phyloP scores from a whole-genome alignment of 2,888 invertebrate genomes.

The Ennomos quercinarius region DNA sequence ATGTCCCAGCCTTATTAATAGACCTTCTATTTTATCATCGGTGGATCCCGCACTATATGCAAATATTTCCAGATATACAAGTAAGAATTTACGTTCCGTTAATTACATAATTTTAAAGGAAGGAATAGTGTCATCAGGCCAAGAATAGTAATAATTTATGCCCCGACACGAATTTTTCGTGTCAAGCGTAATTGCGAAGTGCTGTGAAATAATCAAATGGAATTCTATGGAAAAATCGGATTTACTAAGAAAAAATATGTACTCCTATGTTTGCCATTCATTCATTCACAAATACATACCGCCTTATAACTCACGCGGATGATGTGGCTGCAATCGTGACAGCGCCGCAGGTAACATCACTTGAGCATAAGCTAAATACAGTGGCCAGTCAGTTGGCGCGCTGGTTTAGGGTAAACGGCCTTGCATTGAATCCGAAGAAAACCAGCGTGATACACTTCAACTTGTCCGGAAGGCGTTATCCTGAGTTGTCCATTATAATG shows the following conservation, averaged over 20 bases:
- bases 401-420: no score
- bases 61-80: constrained; percentile 42
- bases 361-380: no score
- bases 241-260: constrained; percentile 12
- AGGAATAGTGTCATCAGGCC: constrained; percentile 52
- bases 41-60: constrained; percentile 33
- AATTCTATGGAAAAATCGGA: constrained; percentile 19
- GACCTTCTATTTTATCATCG: constrained; percentile 14
- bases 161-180: constrained; percentile 48
- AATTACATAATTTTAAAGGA: constrained; percentile 50
- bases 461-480: no score
- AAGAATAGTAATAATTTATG: constrained; percentile 50
- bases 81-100: constrained; percentile 55
- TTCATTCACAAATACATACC: constrained; percentile 18
- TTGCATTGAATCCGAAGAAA: no score
- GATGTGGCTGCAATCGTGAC: no score
- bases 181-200: constrained; percentile 30
- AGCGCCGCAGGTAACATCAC: no score
- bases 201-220: constrained; percentile 24
- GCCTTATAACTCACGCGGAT: no score
- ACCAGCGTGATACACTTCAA: no score
- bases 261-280: constrained; percentile 12
- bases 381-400: no score
- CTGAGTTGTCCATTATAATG: no score
- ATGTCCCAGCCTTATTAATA: no score